A percentile compares a stretch with the other conserved stretches of the same genome.
phyloP scores from a whole-genome alignment of 2,888 invertebrate species.

The Cantharis flavilabris region DNA sequence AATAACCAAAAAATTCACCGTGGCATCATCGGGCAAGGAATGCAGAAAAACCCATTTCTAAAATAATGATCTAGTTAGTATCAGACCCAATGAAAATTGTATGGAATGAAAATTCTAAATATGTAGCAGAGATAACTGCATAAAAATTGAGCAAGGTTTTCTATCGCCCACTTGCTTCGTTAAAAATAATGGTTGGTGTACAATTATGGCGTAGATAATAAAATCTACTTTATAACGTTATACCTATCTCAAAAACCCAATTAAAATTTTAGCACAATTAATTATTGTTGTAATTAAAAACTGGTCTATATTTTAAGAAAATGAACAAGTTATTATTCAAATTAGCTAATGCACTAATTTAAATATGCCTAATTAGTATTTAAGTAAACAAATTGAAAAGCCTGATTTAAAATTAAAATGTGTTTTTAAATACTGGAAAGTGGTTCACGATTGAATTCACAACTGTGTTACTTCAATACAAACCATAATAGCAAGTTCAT shows the following conservation, averaged over 20 bases:
- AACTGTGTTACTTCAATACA: background rate
- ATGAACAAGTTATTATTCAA: background rate
- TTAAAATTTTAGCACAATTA: background rate
- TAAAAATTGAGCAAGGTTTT: background rate
- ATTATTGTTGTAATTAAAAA: background rate
- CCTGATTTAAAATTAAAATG: background rate
- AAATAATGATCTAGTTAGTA: too few species aligned
- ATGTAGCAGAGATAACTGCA: background rate
- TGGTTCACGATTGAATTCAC: background rate
- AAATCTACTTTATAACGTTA: background rate
- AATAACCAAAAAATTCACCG: too few species aligned
- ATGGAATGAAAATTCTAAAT: background rate
- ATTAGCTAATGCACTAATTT: background rate
- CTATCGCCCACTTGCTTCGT: background rate
- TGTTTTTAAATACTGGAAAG: background rate
- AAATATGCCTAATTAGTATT: background rate
- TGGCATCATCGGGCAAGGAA: too few species aligned
- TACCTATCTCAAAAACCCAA: background rate
- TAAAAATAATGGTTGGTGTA: background rate
- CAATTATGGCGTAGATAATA: background rate
- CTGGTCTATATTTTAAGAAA: background rate
- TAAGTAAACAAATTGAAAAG: background rate
- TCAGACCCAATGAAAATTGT: background rate
- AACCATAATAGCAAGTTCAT: slow-evolving; percentile 7
- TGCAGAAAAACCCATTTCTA: too few species aligned